Base-by-base conservation (phyloP, 2,113 vertebrate species). In the Lucifuga dentata region DNA sequence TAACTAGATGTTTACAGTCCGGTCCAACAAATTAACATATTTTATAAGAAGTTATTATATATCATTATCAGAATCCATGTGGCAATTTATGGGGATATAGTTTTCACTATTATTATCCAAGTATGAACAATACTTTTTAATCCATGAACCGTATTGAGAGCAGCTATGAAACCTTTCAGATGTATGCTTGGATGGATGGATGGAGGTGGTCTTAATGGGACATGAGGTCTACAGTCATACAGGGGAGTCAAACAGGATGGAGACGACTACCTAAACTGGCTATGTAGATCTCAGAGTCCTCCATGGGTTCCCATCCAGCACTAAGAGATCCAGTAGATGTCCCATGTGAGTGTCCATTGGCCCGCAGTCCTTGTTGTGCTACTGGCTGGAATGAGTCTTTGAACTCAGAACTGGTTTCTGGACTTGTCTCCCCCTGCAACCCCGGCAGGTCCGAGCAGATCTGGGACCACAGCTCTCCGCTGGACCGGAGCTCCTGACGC, bases 201-300 rank as follows among this genome's bases (percentile, higher is more conserved):
- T 20, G 29, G 48, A n/a, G 1, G 0, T 11, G 26, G 36, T 23
- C 49, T 11, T 66, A 53, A 55, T 44, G 6, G 5, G 6, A 40
- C 26, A 21, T 19, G 20, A 16, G n/a, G n/a, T n/a, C n/a, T n/a
- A n/a, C n/a, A 19, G 20, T 3, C 17, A 26, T 15, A 13, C 13
- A 38, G 11, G 11, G 19, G 19, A 13, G 11, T 50, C n/a, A 32
- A 13, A 39, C 35, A 29, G 19, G n/a, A 15, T 19, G 9, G 36
- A 17, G 13, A 15, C 36, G 12, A n/a, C 49, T 87, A 98, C 97
- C 97, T 75, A 99, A 92, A 83, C 93, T 94, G 26, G 97, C 97
- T 17, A 99, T 87, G 84, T 99, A 99, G 23, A 95, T 78, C 68
- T 97, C 94, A 0, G 97, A 99, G 57, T 99, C 97, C 8, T 93